These are phyloP conservation scores for Protodeltote pygarga DNA, from an alignment of 2,888 invertebrate species.

Conservation along the genomic window DNA sequence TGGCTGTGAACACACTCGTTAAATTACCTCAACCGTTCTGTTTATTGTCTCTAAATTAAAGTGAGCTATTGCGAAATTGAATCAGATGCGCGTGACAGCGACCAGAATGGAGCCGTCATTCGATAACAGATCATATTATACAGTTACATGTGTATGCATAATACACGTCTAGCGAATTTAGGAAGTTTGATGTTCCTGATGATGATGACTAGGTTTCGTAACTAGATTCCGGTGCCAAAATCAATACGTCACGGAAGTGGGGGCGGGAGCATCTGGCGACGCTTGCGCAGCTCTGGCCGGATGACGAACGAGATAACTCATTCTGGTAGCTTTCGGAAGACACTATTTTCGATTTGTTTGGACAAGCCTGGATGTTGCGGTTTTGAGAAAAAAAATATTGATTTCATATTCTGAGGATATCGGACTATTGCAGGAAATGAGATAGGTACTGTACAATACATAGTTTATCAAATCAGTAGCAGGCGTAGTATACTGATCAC, in stretches of 20 bases:
- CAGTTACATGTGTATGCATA: conserved; percentile 8
- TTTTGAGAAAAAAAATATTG: background rate
- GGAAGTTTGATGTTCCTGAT: conserved; percentile 40
- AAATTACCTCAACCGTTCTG: conserved; percentile 46
- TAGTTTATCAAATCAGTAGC: too few species aligned
- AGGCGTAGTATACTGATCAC: too few species aligned
- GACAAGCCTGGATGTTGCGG: conserved; percentile 20
- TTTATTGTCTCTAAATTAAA: conserved; percentile 61
- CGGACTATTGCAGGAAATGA: too few species aligned
- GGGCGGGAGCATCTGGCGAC: conserved; percentile 55
- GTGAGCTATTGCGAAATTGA: conserved; percentile 54
- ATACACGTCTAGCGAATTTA: conserved; percentile 20
- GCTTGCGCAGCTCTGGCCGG: conserved; percentile 18
- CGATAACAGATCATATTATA: conserved; percentile 20
- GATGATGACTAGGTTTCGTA: conserved; percentile 59
- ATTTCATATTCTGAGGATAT: too few species aligned
- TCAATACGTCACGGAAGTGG: conserved; percentile 58
- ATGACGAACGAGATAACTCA: conserved; percentile 40
- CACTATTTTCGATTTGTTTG: conserved; percentile 38
- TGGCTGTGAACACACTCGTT: conserved; percentile 14
- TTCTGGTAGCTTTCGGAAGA: conserved; percentile 29
- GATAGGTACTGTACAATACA: too few species aligned
- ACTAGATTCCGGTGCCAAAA: conserved; percentile 63
- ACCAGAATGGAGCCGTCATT: conserved; percentile 19
- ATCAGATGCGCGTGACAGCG: conserved; percentile 55